Percentiles rank a stretch among this genome's conserved stretches.
phyloP scores from a whole-genome alignment of 2,113 vertebrate genomes.

The Xiphias gladius region DNA sequence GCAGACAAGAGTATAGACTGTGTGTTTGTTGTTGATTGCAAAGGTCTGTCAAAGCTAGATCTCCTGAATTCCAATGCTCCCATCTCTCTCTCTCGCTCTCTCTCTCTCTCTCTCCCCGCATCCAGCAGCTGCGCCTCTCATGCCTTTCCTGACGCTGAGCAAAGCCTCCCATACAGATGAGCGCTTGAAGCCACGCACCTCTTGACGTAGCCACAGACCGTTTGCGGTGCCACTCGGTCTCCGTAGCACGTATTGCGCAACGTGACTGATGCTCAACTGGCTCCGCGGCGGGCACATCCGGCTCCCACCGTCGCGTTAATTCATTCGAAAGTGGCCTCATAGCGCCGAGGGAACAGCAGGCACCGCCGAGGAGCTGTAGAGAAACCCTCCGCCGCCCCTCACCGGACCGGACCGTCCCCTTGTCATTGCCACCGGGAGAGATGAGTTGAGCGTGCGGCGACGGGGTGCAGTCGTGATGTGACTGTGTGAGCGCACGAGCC shows the following conservation, averaged over 20 bases:
- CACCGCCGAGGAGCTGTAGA: constrained; percentile 42
- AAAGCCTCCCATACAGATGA: constrained; percentile 86
- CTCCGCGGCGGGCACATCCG: constrained; percentile 72
- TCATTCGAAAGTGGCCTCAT: constrained; percentile 25
- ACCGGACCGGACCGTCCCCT: constrained; percentile 66
- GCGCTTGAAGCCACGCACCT: constrained; percentile 84
- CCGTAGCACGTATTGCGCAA: constrained; percentile 90
- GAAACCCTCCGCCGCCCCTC: constrained; percentile 35
- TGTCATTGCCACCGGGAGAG: constrained; percentile 61
- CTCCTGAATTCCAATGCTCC: constrained; percentile 71
- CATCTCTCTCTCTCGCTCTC: constrained; percentile 8
- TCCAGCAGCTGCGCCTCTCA: constrained; percentile 80
- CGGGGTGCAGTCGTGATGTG: constrained; percentile 73
- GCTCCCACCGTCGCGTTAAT: constrained; percentile 48
- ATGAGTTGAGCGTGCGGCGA: constrained; percentile 69
- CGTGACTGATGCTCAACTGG: constrained; percentile 86
- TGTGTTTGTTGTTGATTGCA: constrained; percentile 64
- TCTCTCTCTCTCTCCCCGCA: constrained; percentile 50
- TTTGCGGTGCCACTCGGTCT: constrained; percentile 87
- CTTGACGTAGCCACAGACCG: constrained; percentile 83
- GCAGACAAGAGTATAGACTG: constrained; percentile 36
- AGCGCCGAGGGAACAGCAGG: constrained; percentile 15
- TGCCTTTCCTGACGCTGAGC: constrained; percentile 79
- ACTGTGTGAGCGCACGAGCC: constrained; percentile 55
- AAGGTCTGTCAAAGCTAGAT: constrained; percentile 64